Evolutionary conservation across 1,140 invertebrate species (phyloP), one percentile per base, ranked within the genome.

Genomic region (Globodera rostochiensis): DNA sequence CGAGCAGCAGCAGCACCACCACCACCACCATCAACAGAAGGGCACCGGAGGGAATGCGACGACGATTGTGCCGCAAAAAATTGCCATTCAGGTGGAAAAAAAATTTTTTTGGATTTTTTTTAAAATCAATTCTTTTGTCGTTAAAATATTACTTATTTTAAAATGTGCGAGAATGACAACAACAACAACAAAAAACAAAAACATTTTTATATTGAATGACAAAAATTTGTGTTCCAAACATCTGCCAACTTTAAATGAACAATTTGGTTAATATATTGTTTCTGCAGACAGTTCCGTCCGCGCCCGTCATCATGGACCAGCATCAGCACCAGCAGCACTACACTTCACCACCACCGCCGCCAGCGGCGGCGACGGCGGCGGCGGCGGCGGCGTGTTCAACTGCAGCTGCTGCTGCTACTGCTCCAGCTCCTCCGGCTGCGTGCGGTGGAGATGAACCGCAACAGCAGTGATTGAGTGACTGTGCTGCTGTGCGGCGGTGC

Each of bases 281-380:
- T 0, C 36, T 36, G 36, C 36, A 71, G 69, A 45, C 69, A 45
- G 69, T 71, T 36, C 69, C 69, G 0, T 71, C 69, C 46, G 69
- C 69, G 69, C 69, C 69, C 8, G 69, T 71, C 36, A 71, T 71
- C 46, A 71, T 71, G 69, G 69, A 71, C 25, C 69, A 71, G 69
- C 15, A 64, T 15, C 57, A 64, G 69, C 15, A 64, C 4, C 57
- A 64, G 57, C 57, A 64, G 19, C 57, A 64, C 15, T 15, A 64
- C 11, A 19, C 57, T 64, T 64, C 57, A 6, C 57, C 57, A 15
- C 57, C 57, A 15, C 57, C 57, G 15, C 53, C 6, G 50, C 13
- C 50, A 13, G n/a, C n/a, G n/a, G n/a, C n/a, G n/a, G 7, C 3
- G 9, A 60, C 57, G 1, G 57, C 15, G 57, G 9, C 57, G 15